Percentiles rank a stretch among this genome's conserved stretches.
Conservation (phyloP, 2,113 vertebrate genomes). For the Pangasianodon hypophthalmus region DNA sequence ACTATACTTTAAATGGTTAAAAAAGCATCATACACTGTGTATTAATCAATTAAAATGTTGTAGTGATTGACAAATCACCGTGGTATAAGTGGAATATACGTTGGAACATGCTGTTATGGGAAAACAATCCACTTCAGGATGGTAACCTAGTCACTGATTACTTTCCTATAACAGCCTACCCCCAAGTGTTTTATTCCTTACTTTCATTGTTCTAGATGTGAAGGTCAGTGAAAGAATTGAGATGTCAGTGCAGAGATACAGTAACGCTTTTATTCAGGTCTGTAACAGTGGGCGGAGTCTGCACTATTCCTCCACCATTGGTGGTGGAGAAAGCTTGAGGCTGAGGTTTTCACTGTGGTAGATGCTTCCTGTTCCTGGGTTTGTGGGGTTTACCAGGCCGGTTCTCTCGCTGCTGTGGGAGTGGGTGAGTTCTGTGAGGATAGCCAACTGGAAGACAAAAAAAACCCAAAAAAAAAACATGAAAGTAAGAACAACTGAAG, state of each 20-base stretch:
- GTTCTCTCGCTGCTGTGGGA: conserved; percentile 75
- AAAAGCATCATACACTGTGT: neutral
- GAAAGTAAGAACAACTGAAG: neutral
- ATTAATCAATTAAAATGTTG: neutral
- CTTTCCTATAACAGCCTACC: neutral
- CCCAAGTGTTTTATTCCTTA: neutral
- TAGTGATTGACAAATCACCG: neutral
- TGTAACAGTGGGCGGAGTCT: conserved; percentile 32
- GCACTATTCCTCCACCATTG: conserved; percentile 81
- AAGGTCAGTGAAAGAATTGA: neutral
- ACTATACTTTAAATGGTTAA: neutral
- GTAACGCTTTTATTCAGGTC: conserved; percentile 47
- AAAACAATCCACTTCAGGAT: neutral
- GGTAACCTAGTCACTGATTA: neutral
- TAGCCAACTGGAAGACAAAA: conserved; percentile 79
- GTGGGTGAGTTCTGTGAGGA: conserved; percentile 84
- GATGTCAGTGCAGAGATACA: conserved; percentile 15
- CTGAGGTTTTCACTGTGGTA: conserved; percentile 88
- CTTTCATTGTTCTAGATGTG: neutral
- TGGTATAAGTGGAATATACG: neutral
- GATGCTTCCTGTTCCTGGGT: conserved; percentile 74
- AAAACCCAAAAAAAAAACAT: neutral
- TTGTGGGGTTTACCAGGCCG: conserved; percentile 69
- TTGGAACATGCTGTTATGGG: neutral
- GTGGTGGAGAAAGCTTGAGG: conserved; percentile 86